phyloP scores from a whole-genome alignment of 2,797 vertebrate genomes.

The Huso huso region DNA sequence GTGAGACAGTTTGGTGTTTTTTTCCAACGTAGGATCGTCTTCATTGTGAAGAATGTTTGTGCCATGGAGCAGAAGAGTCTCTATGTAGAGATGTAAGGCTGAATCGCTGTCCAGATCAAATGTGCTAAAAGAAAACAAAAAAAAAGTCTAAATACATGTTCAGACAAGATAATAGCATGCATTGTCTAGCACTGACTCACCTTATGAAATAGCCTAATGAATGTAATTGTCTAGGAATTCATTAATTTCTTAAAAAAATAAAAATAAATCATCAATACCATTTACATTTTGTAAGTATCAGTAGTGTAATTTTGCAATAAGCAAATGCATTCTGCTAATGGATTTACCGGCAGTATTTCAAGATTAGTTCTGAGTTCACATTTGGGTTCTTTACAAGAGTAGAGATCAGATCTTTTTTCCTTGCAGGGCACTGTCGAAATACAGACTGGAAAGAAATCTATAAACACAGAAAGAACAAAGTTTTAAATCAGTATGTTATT shows the following conservation, averaged over 20 bases:
- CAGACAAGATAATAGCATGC: not conserved
- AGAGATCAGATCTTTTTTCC: constrained; percentile 76
- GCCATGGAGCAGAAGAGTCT: constrained; percentile 72
- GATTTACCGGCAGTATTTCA: constrained; percentile 82
- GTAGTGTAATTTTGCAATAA: not conserved
- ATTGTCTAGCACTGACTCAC: too few relatives aligned
- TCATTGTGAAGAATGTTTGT: constrained; percentile 28
- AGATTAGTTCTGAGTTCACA: constrained; percentile 72
- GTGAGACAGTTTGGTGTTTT: constrained; percentile 31
- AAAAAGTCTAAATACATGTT: not conserved
- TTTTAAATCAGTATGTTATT: not conserved
- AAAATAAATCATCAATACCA: not conserved
- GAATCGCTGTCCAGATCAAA: constrained; percentile 73
- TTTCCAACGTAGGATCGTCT: constrained; percentile 20
- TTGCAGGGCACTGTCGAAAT: constrained; percentile 70
- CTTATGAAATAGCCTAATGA: too few relatives aligned
- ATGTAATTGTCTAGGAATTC: too few relatives aligned
- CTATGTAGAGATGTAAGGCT: constrained; percentile 84
- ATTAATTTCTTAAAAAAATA: not conserved
- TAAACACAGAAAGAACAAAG: constrained; percentile 21
- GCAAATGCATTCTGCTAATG: not conserved
- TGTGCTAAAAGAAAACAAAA: constrained; percentile 47
- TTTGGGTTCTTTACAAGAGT: constrained; percentile 72
- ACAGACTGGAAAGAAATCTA: constrained; percentile 89
- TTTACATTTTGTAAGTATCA: not conserved